A percentile compares a stretch with the other conserved stretches of the same genome.
Conservation (phyloP, 1,140 invertebrate genomes). For the Zaprionus taronus region DNA sequence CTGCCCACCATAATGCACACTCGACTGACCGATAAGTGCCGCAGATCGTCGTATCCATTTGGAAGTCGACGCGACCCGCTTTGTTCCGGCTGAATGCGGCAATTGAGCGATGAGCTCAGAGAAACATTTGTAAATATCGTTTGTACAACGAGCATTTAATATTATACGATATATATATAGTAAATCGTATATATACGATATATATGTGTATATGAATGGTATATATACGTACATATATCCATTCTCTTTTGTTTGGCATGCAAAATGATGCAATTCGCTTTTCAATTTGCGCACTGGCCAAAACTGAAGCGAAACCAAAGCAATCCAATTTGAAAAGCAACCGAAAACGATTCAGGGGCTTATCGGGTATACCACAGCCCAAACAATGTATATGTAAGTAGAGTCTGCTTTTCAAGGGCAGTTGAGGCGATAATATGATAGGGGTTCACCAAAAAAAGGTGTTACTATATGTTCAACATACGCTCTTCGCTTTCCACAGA, state of each 20-base stretch:
- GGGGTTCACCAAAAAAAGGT: no score
- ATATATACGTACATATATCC: slow-evolving; percentile 4
- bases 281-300: slow-evolving; percentile 28
- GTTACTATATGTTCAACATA: no score
- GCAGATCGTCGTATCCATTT: slow-evolving; percentile 5
- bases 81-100: slow-evolving; percentile 47
- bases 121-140: slow-evolving; percentile 24
- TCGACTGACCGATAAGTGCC: background rate
- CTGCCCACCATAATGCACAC: background rate
- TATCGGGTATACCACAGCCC: slow-evolving; percentile 20
- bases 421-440: no score
- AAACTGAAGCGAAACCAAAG: background rate
- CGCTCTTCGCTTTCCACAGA: background rate
- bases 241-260: slow-evolving; percentile 22
- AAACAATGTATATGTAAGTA: no score
- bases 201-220: slow-evolving; percentile 13
- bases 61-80: slow-evolving; percentile 24
- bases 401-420: background rate
- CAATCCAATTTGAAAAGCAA: slow-evolving; percentile 15
- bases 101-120: slow-evolving; percentile 52
- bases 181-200: slow-evolving; percentile 3
- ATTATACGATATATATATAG: background rate
- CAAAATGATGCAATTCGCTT: slow-evolving; percentile 35
- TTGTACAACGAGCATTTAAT: slow-evolving; percentile 2
- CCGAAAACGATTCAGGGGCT: slow-evolving; percentile 5